Percentiles rank a stretch among this genome's conserved stretches.
These are phyloP conservation scores for Propithecus perrieri DNA, from an alignment of 2,797 vertebrate species.

Conservation along the genomic window DNA sequence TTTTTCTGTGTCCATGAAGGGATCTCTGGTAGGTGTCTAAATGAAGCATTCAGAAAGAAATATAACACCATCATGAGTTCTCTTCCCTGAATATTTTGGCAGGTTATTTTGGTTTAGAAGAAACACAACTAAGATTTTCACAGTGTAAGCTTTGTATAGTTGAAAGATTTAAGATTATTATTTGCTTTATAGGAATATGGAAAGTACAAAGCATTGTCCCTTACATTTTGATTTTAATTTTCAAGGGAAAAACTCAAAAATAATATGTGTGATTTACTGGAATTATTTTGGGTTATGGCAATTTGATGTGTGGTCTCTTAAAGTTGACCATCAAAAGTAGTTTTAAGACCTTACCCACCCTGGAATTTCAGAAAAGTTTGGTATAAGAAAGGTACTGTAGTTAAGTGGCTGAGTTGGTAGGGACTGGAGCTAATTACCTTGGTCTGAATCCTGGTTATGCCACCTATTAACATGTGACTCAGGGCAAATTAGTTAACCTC, in stretches of 20 bases:
- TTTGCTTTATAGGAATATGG: conserved; percentile 63
- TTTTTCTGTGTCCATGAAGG: conserved; percentile 87
- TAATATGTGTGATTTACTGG: not conserved
- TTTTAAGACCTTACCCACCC: not conserved
- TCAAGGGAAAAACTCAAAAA: conserved; percentile 60
- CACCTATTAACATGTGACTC: not conserved
- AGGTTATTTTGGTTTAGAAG: conserved; percentile 84
- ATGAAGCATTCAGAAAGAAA: conserved; percentile 85
- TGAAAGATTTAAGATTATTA: conserved; percentile 75
- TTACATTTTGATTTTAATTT: conserved; percentile 56
- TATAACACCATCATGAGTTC: conserved; percentile 82
- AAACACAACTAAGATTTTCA: conserved; percentile 83
- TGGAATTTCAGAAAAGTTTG: not conserved
- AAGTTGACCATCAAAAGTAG: not conserved
- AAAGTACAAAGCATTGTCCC: conserved; percentile 65
- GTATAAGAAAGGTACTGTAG: not conserved
- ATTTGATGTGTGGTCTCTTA: conserved; percentile 31
- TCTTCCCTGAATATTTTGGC: conserved; percentile 82
- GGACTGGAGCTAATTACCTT: not conserved
- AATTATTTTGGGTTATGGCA: not conserved
- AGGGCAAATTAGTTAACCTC: not conserved
- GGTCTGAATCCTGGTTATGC: not conserved
- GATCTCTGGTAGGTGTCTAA: conserved; percentile 87
- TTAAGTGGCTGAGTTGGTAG: not conserved
- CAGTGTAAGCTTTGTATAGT: conserved; percentile 72